Evolutionary conservation across 2,113 vertebrate species (phyloP).

Genomic region (Cryptotis parvus): DNA sequence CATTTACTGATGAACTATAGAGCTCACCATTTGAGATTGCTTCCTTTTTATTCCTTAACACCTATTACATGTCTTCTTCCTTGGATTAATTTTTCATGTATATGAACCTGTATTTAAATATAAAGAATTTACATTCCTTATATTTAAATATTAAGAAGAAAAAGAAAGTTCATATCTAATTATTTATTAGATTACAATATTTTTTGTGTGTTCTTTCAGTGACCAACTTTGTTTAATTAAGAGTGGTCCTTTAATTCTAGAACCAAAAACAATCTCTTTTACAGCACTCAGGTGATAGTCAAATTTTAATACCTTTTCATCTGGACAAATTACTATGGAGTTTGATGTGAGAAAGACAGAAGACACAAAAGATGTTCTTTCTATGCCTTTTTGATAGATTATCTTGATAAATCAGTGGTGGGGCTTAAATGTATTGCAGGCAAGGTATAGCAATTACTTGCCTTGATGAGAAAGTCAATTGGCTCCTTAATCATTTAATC

Average conservation of each 20-base stretch:
- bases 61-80: background rate
- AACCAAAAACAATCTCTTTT: background rate
- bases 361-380: background rate
- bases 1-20: background rate
- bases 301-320: background rate
- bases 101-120: too few relatives aligned
- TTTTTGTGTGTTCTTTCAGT: background rate
- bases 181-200: background rate
- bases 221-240: background rate
- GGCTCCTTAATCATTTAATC: background rate
- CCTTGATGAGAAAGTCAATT: background rate
- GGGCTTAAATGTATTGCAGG: background rate
- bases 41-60: slow-evolving; percentile 24
- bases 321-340: background rate
- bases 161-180: slow-evolving; percentile 6
- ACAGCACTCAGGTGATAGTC: background rate
- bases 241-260: background rate
- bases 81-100: background rate
- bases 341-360: background rate
- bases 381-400: background rate
- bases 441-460: background rate
- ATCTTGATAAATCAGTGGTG: background rate
- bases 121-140: too few relatives aligned
- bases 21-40: background rate
- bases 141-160: background rate